Conservation (phyloP, 2,888 invertebrate genomes). For the Thymelicus acteon region DNA sequence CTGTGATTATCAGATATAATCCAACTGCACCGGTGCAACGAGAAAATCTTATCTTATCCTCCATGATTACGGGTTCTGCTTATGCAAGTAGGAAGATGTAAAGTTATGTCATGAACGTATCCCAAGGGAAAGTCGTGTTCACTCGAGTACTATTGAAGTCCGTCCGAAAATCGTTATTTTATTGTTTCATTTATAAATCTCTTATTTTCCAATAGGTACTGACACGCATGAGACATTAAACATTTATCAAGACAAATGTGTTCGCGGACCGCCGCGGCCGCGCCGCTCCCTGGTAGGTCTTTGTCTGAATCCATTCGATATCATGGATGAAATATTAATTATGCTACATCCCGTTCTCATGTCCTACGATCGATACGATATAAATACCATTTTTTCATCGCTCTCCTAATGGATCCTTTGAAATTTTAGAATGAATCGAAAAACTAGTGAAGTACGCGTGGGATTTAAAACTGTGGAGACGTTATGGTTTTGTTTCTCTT, state of each 20-base stretch:
- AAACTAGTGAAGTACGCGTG: background rate
- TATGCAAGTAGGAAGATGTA: conserved; percentile 4
- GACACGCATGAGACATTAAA: conserved; percentile 22
- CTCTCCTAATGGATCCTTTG: conserved; percentile 12
- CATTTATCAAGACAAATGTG: conserved; percentile 27
- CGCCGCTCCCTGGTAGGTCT: conserved; percentile 32
- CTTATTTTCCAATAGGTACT: conserved; percentile 13
- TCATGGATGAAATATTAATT: conserved; percentile 37
- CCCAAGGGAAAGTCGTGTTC: conserved; percentile 18
- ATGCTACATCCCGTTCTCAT: conserved; percentile 31
- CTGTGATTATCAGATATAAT: background rate
- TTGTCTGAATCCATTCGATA: conserved; percentile 28
- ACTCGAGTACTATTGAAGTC: background rate
- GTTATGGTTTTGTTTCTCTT: background rate
- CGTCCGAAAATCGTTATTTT: background rate
- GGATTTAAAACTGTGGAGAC: background rate
- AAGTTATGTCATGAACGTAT: background rate
- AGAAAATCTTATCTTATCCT: background rate
- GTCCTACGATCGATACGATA: conserved; percentile 23
- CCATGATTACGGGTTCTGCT: background rate
- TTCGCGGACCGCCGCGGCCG: conserved; percentile 19
- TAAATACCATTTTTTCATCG: conserved; percentile 8
- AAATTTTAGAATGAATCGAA: conserved; percentile 5
- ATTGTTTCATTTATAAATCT: conserved; percentile 14
- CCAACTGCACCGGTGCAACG: background rate